Evolutionary conservation across 2,888 invertebrate species (phyloP), one percentile per base, ranked within the genome.

Genomic region (Ectemnius continuus): DNA sequence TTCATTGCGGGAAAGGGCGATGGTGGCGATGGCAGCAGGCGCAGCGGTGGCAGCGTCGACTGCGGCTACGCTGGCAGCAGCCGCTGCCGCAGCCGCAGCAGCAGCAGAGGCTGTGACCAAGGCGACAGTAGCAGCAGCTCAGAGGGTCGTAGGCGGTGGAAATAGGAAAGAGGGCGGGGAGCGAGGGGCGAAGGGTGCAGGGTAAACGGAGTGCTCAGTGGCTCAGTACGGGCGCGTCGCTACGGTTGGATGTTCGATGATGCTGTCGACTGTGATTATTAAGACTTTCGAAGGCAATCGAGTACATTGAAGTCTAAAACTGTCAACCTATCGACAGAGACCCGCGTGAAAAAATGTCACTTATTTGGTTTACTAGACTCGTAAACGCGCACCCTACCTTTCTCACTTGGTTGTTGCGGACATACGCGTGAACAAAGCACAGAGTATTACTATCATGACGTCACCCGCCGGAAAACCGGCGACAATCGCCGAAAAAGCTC

Each of bases 401-500:
- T 58, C 67, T 85, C 87, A 80, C 83, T 88, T 84, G 86, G 69
- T 78, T 74, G 47, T 74, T 64, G 20, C 61, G 68, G 60, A 77
- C 62, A 64, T 70, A 62, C 76, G 67, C 76, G 67, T 82, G 73
- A 82, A 82, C 62, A 59, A 16, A 70, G 62, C 59, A 63, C 56
- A 20, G 61, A 59, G 61, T 18, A 60, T 68, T 66, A 80, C 68
- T 82, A 79, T 78, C 80, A 89, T 89, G 89, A 86, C 89, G 83
- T 89, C 89, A 84, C 88, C 88, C 72, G 84, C 87, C 79, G 89
- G 86, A 66, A 89, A 89, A 80, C 90, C 90, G 85, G 87, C 87
- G 77, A 88, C 89, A 75, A 89, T 89, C 36, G 88, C 85, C 91
- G 93, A 94, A 89, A 96, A 95, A 90, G 94, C 94, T 83, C 94